These are phyloP conservation scores for Champsocephalus gunnari DNA, from an alignment of 2,797 vertebrate genomes.

Conservation along the genomic window DNA sequence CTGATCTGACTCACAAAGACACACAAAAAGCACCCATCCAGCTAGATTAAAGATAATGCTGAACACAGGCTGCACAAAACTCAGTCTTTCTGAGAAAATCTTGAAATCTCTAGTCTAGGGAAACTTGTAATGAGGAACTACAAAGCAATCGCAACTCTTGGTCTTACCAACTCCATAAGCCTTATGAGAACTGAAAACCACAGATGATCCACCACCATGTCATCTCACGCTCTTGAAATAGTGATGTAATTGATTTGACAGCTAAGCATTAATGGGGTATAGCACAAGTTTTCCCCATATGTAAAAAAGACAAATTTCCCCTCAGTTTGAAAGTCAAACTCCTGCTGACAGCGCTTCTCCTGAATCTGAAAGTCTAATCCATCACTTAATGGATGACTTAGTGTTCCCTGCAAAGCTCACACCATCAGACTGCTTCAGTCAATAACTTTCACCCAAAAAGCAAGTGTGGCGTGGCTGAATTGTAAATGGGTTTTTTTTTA, in stretches of 20 bases:
- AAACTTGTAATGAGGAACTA: neutral
- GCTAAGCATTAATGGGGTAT: neutral
- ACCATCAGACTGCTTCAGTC: constrained; percentile 39
- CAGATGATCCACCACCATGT: neutral
- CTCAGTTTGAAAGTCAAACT: constrained; percentile 5
- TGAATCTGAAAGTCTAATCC: constrained; percentile 3
- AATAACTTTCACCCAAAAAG: constrained; percentile 19
- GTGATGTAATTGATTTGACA: neutral
- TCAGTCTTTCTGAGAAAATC: neutral
- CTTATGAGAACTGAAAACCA: neutral
- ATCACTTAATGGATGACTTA: constrained; percentile 4
- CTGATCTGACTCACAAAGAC: neutral
- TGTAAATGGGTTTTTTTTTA: constrained; percentile 14
- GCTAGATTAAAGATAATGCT: neutral
- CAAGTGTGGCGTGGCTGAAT: neutral
- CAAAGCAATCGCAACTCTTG: neutral
- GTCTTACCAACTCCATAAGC: neutral
- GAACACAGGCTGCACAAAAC: neutral
- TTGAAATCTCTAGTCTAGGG: neutral
- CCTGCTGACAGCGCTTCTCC: constrained; percentile 12
- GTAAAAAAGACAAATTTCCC: neutral
- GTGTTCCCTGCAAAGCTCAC: constrained; percentile 13
- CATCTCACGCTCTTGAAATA: neutral
- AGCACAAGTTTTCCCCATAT: neutral
- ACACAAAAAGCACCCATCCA: no score